phyloP scores from a whole-genome alignment of 2,797 vertebrate genomes.

The Pseudocheirus occidentalis region DNA sequence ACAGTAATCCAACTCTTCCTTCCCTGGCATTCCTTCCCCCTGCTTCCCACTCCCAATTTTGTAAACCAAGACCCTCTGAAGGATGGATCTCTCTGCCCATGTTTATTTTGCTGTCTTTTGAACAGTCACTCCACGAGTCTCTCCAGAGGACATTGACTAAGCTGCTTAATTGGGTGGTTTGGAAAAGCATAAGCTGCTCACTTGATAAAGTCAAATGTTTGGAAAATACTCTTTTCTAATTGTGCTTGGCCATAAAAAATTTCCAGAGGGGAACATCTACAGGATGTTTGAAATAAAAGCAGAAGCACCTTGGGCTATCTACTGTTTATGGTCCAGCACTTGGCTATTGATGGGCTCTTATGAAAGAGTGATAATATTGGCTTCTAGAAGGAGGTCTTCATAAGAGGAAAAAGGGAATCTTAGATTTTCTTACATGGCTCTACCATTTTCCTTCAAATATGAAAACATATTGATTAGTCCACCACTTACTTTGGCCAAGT shows the following conservation, averaged over 20 bases:
- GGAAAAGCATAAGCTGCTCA: not conserved
- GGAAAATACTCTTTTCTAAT: not conserved
- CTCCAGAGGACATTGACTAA: not conserved
- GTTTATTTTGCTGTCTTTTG: not conserved
- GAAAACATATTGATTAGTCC: not conserved
- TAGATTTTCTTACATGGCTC: not conserved
- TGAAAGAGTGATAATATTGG: not conserved
- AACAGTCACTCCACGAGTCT: not conserved
- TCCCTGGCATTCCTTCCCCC: not conserved
- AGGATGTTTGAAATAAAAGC: not conserved
- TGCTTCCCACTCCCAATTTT: not conserved
- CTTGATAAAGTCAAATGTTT: not conserved
- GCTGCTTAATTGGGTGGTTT: not conserved
- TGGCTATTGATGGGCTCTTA: not conserved
- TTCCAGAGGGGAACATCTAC: not conserved
- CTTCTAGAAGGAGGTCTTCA: not conserved
- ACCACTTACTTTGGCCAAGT: not conserved
- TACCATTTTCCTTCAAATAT: not conserved
- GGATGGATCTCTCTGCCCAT: not conserved
- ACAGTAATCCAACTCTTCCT: not conserved
- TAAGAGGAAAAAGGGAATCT: not conserved
- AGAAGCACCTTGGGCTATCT: not conserved
- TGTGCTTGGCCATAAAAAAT: not conserved
- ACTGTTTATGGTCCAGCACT: not conserved
- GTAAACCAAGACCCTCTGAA: not conserved